Base-by-base conservation (phyloP, 1,140 invertebrate genomes). In the Ridgeia piscesae region DNA sequence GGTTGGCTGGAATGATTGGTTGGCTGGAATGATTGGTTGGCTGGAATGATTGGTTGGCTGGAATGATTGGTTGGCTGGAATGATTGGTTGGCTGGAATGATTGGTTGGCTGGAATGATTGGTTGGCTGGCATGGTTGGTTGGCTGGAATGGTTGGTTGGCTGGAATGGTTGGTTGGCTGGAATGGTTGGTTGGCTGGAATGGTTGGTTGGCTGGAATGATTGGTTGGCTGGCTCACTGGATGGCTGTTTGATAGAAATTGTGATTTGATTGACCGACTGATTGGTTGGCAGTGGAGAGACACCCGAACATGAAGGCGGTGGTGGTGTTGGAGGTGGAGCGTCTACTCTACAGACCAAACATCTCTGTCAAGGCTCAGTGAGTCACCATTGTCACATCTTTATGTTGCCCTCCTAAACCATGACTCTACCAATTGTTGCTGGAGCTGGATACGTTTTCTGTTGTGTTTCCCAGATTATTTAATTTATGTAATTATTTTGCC, bases 251-350 rank as follows among this genome's bases (percentile, higher is more conserved):
- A 11, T 89, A 14, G 33, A 33, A 50, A 50, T 50, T 50, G 21
- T 50, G 8, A 21, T 11, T 50, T 50, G 48, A 21, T 77, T 77
- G 27, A 77, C n/a, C 33, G 6, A 35, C 17, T 90, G 33, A 35
- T 90, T 90, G 14, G 11, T 35, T 94, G 95, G 33, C 92, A 96
- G 96, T 96, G 92, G 96, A 97, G 90, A 97, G 97, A 93, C 98
- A 99, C 96, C 97, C 98, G 0, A 98, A 98, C 92, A 99, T 99
- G 98, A 99, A 99, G 95, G 95, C 96, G 0, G 97, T 99, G 1
- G 97, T 99, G 35, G 96, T 98, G 6, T 96, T 97, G 58, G 98
- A 99, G 96, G 97, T 99, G 6, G 98, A 99, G 95, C 97, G 98
- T 94, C 96, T 99, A 58, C 95, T 99, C 1, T 99, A 98, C 96